Evolutionary conservation across 2,888 invertebrate genomes (phyloP), one percentile per base, ranked within the genome.

Genomic region (Drosophila picticornis): DNA sequence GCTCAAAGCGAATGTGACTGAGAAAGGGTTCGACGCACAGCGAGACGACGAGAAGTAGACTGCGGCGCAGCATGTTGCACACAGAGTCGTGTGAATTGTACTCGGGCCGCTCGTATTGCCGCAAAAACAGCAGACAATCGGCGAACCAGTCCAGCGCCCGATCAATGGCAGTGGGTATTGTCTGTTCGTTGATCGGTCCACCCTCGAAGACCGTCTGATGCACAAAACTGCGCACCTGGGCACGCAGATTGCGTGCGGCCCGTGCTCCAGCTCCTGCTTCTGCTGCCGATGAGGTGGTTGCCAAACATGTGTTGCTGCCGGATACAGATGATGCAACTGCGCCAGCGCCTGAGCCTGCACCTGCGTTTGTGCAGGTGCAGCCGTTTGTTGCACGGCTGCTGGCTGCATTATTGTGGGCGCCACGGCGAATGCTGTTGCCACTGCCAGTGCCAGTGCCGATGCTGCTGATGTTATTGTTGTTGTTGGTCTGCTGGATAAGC

Each of bases 31-130:
- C 32, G n/a, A 50, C 60, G 65, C 78, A 83, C 29, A 93, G 83
- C 32, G 90, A 87, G 58, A 93, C 90, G 40, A 92, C 79, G 5
- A 75, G 46, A 2, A 91, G 91, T 40, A 93, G 71, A 57, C 90
- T 91, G 38, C 74, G 83, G 3, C 92, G 91, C 66, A 93, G 55
- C 25, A 83, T 86, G 68, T 93, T 93, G 74, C 90, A 90, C 2
- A 93, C 90, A 0, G 93, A 93, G 64, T 92, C 92, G 5, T 92
- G 86, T 4, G 93, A 90, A 84, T 93, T 92, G 72, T 92, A 93
- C 59, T 91, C 90, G 22, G 91, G 89, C 13, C 82, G 83, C 68
- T 93, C 93, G 72, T 92, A 92, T 50, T 92, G 93, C 16, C 92
- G 92, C 79, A 93, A 70, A 77, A 86, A 92, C 52, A 90, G 66